These are phyloP conservation scores for Nasua narica DNA, from an alignment of 2,797 vertebrate genomes.

Conservation along the genomic window DNA sequence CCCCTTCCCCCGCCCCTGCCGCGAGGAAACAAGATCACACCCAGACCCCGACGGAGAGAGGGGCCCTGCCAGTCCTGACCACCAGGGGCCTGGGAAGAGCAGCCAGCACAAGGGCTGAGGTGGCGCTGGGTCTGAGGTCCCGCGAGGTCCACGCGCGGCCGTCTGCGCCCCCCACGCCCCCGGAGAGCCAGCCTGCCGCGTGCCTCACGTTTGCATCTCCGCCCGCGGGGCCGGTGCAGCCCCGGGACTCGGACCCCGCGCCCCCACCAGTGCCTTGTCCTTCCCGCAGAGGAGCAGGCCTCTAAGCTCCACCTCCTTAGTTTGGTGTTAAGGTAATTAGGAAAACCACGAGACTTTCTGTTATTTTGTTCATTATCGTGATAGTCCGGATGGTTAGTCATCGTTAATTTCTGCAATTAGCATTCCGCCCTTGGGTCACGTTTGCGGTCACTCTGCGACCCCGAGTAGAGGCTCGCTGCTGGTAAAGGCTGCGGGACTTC, in stretches of 20 bases:
- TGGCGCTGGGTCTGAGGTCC: no score
- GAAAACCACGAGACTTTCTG: no score
- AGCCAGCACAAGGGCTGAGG: no score
- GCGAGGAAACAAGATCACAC: no score
- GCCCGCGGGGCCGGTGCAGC: no score
- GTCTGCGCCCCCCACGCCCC: no score
- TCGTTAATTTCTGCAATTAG: not conserved
- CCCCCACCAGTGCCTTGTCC: no score
- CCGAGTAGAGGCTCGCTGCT: not conserved
- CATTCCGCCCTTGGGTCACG: not conserved
- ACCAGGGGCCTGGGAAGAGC: not conserved
- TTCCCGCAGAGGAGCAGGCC: not conserved
- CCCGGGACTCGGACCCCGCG: not conserved
- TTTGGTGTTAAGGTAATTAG: not conserved
- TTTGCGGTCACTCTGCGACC: no score
- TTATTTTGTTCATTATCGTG: not conserved
- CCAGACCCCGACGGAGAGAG: not conserved
- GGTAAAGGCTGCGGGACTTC: not conserved
- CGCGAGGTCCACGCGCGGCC: fast-evolving
- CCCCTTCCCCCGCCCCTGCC: not conserved
- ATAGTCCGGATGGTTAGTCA: not conserved
- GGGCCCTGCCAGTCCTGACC: not conserved
- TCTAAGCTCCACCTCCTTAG: not conserved
- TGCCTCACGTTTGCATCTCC: not conserved
- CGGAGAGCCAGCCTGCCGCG: no score